Evolutionary conservation across 2,888 invertebrate species (phyloP), one percentile per base, ranked within the genome.

Genomic region (Mongoloraphidia duomilia): DNA sequence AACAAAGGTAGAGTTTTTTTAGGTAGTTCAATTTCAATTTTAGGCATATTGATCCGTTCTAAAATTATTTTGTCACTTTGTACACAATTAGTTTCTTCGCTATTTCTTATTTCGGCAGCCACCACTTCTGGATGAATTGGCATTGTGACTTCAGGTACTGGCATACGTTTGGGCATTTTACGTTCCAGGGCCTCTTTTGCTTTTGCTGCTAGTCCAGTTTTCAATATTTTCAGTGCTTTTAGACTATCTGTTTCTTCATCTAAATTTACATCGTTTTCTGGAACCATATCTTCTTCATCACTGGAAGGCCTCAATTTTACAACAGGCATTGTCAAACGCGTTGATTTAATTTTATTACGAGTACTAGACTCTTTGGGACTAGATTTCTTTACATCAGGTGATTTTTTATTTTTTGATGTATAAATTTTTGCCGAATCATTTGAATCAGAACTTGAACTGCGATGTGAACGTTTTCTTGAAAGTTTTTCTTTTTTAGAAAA

Each of bases 181-280:
- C 77, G 77, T 53, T 79, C 79, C 49, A 80, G 65, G 2, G 72
- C 69, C 60, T 82, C 83, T 58, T 82, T 82, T 2, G 86, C 85
- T 65, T 86, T 83, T 52, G 82, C 73, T 49, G 83, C 75, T 62
- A 77, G 65, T 54, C 79, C 77, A 56, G 77, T 73, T 57, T 80
- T 79, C 9, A 81, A 63, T 53, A 77, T 68, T 59, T 83, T 80
- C 53, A 86, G 65, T 60, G 80, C 77, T 58, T 76, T 74, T 54
- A 84, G 63, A 59, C 86, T 85, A 54, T 80, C 76, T 45, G 78
- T 70, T 46, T 77, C 77, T 38, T 80, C 77, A 9, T 74, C 76
- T n/a, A 71, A 75, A 4, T 68, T 61, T 39, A 69, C 67, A 5
- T 68, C 71, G 51, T 63, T 62, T n/a, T 63, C 66, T 34, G 65